Conservation (phyloP, 2,888 invertebrate species). For the Philhelius pedissequus region DNA sequence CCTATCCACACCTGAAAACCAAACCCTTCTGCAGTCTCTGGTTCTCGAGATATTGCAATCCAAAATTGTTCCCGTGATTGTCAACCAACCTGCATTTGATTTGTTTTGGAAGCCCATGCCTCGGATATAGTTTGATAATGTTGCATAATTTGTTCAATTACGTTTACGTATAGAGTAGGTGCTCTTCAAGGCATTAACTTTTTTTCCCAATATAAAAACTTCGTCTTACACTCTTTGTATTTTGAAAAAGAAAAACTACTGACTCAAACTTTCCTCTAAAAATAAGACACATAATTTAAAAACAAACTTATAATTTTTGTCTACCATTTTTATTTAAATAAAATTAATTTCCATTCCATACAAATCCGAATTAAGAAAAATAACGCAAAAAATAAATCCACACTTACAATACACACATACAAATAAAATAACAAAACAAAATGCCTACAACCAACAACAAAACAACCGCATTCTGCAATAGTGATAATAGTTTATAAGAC, state of each 20-base stretch:
- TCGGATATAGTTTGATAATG: too few relatives aligned
- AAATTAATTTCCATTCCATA: background rate
- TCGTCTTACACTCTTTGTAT: too few relatives aligned
- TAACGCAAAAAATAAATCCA: conserved; percentile 25
- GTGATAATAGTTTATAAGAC: conserved; percentile 78
- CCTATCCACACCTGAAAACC: too few relatives aligned
- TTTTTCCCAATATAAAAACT: too few relatives aligned
- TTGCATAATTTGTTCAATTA: too few relatives aligned
- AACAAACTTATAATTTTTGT: background rate
- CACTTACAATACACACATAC: conserved; percentile 55
- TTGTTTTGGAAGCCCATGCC: too few relatives aligned
- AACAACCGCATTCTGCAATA: conserved; percentile 78
- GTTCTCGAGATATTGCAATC: too few relatives aligned
- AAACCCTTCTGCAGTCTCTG: too few relatives aligned
- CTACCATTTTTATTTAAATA: background rate
- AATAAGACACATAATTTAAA: background rate
- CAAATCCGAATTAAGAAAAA: conserved; percentile 55
- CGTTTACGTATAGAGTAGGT: too few relatives aligned
- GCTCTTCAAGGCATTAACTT: too few relatives aligned
- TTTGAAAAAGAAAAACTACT: background rate
- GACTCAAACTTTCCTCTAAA: background rate
- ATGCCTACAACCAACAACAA: conserved; percentile 60
- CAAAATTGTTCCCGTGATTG: too few relatives aligned
- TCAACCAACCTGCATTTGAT: too few relatives aligned
- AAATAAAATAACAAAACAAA: conserved; percentile 61